phyloP scores from a whole-genome alignment of 2,888 invertebrate genomes.

The Acanthococcus lagerstroemiae region DNA sequence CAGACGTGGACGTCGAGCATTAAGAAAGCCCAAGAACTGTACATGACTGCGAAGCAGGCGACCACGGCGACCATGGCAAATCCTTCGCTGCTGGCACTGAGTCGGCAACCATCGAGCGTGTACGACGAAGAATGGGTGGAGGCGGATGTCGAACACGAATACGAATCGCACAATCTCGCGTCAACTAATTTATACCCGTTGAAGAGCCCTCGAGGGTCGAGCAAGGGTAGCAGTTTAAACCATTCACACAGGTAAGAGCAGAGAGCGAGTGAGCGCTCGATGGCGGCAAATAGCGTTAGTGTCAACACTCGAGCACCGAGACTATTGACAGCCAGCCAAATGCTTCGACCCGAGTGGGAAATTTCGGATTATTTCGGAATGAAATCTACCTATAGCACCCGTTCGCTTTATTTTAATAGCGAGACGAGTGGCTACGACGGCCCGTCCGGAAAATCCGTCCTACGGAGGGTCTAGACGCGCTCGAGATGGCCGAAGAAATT shows the following conservation, averaged over 20 bases:
- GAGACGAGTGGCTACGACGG: no score
- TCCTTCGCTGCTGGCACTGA: slow-evolving; percentile 43
- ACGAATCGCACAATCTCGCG: slow-evolving; percentile 37
- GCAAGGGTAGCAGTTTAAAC: slow-evolving; percentile 41
- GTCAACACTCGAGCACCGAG: no score
- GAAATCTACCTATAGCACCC: no score
- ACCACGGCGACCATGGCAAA: slow-evolving; percentile 32
- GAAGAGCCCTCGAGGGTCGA: slow-evolving; percentile 41
- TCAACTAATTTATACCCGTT: slow-evolving; percentile 35
- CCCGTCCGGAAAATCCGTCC: no score
- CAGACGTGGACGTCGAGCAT: slow-evolving; percentile 61
- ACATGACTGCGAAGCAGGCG: slow-evolving; percentile 41
- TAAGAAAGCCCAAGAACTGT: slow-evolving; percentile 63
- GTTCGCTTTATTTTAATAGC: no score
- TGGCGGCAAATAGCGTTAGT: not conserved
- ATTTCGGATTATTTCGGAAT: no score
- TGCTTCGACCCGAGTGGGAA: not conserved
- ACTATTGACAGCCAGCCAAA: no score
- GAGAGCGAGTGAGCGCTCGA: no score
- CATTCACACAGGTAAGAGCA: slow-evolving; percentile 41
- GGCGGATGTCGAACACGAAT: slow-evolving; percentile 38
- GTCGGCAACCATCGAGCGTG: slow-evolving; percentile 38
- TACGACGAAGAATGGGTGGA: slow-evolving; percentile 36
- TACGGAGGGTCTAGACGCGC: no score
- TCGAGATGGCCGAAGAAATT: no score